These are phyloP conservation scores for Trochalopteron elliotii DNA, from an alignment of 2,113 vertebrate genomes.

Conservation along the genomic window DNA sequence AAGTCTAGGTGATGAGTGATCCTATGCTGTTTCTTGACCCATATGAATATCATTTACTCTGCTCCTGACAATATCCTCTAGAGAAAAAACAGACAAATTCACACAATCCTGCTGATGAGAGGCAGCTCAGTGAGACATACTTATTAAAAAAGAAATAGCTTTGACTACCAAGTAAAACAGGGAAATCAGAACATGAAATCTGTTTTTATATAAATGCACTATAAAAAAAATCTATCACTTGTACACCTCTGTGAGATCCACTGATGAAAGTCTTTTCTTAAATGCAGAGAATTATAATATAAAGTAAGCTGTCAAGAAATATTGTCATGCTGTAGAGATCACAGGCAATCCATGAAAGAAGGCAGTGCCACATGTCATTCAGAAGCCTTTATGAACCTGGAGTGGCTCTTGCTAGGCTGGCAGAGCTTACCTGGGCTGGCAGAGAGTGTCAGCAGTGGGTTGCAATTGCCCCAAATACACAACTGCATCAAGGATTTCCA, in stretches of 20 bases:
- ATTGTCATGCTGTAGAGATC: neutral
- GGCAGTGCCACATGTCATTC: neutral
- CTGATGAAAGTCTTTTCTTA: neutral
- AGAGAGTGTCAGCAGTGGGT: accelerated
- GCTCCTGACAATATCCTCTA: neutral
- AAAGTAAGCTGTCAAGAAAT: constrained; percentile 2
- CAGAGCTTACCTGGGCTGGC: neutral
- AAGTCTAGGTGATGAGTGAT: neutral
- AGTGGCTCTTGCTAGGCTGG: neutral
- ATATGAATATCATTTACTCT: neutral
- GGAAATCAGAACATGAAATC: neutral
- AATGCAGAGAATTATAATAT: neutral
- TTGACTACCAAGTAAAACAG: neutral
- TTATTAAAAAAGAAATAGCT: neutral
- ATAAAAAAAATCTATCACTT: neutral
- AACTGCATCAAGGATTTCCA: neutral
- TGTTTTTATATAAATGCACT: neutral
- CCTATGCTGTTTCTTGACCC: neutral
- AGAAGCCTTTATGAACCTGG: neutral
- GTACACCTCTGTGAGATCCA: neutral
- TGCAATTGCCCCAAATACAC: neutral
- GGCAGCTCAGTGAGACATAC: neutral
- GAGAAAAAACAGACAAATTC: neutral
- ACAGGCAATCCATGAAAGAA: neutral
- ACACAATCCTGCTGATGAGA: neutral